phyloP scores from a whole-genome alignment of 1,140 invertebrate species.

The Lasioglossum baleicum region DNA sequence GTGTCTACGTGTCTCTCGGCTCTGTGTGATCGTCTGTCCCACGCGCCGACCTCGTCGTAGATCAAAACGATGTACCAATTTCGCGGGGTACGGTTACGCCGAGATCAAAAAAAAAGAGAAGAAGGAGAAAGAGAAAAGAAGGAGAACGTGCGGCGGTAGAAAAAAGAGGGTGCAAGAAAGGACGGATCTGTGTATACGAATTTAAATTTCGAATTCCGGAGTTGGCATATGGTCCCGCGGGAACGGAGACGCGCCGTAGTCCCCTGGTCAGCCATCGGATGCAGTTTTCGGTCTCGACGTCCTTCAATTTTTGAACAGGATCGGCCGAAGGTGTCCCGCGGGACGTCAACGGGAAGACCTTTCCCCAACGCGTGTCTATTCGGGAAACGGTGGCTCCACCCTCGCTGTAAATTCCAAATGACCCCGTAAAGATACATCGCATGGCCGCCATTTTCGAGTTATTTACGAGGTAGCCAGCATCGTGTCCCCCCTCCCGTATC shows the following conservation, averaged over 20 bases:
- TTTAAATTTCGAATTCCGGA: slow-evolving; percentile 74
- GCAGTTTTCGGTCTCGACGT: slow-evolving; percentile 74
- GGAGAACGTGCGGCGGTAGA: no score
- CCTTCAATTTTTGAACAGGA: slow-evolving; percentile 77
- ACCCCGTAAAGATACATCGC: slow-evolving; percentile 65
- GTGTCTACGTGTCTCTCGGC: not conserved
- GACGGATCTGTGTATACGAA: slow-evolving; percentile 65
- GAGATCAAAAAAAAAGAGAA: slow-evolving; percentile 56
- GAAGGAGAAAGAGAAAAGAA: not conserved
- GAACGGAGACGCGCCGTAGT: slow-evolving; percentile 44
- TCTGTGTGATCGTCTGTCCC: slow-evolving; percentile 38
- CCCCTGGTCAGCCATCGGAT: slow-evolving; percentile 76
- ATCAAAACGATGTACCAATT: slow-evolving; percentile 69
- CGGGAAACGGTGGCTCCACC: slow-evolving; percentile 64
- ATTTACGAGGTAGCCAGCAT: slow-evolving; percentile 48
- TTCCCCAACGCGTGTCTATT: slow-evolving; percentile 35
- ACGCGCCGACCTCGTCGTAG: slow-evolving; percentile 51
- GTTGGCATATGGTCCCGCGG: slow-evolving; percentile 55
- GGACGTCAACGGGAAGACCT: slow-evolving; percentile 60
- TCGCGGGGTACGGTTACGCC: slow-evolving; percentile 50
- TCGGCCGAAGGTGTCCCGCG: slow-evolving; percentile 68
- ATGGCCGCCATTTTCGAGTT: slow-evolving; percentile 63
- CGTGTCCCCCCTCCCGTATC: not conserved
- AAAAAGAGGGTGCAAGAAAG: not conserved
- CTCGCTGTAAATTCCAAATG: slow-evolving; percentile 72